phyloP scores from a whole-genome alignment of 1,140 invertebrate species.

The Paraescarpia echinospica region DNA sequence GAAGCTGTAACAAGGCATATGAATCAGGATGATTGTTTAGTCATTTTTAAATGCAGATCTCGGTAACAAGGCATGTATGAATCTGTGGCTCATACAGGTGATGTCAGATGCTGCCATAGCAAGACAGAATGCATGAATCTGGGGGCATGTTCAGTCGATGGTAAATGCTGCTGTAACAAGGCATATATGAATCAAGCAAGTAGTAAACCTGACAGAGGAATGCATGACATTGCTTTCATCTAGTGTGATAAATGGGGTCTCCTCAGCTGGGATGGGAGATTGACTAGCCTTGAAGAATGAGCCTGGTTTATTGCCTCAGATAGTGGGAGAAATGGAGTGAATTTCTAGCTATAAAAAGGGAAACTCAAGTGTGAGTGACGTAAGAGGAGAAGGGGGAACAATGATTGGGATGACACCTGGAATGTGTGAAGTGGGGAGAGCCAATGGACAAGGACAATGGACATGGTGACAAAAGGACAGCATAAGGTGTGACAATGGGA shows the following conservation, averaged over 20 bases:
- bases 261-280: neutral
- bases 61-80: no score
- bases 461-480: neutral
- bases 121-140: neutral
- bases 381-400: neutral
- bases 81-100: no score
- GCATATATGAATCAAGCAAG: neutral
- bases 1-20: no score
- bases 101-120: neutral
- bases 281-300: neutral
- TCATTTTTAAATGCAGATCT: no score
- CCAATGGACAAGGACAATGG: neutral
- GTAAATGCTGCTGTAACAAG: no score
- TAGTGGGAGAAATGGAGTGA: neutral
- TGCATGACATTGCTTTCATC: neutral
- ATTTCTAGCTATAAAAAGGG: neutral
- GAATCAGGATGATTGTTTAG: no score
- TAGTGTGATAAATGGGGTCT: neutral
- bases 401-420: neutral
- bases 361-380: neutral
- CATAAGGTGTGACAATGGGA: neutral
- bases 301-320: neutral
- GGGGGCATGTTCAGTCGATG: neutral
- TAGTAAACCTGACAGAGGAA: neutral
- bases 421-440: no score